These are phyloP conservation scores for Pammene fasciana DNA, from an alignment of 2,888 invertebrate genomes.

Conservation along the genomic window DNA sequence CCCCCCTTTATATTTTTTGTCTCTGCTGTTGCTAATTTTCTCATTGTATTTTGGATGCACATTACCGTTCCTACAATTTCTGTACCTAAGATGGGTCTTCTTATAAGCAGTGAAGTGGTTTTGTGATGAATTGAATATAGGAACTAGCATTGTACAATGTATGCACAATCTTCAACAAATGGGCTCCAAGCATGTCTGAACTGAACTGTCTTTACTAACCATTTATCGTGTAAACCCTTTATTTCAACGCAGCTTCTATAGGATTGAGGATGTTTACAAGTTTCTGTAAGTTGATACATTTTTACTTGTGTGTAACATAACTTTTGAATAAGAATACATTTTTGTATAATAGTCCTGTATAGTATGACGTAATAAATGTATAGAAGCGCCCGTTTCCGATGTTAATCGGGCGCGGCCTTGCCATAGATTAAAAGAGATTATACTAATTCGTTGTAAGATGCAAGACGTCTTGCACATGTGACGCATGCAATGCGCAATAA, in stretches of 20 bases:
- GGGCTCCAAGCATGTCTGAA: slow-evolving; percentile 4
- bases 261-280: slow-evolving; percentile 75
- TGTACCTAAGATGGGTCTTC: background rate
- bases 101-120: too few relatives aligned
- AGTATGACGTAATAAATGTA: slow-evolving; percentile 5
- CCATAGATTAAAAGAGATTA: slow-evolving; percentile 58
- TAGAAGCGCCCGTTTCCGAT: background rate
- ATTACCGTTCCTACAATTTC: background rate
- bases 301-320: background rate
- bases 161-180: background rate
- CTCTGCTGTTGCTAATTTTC: background rate
- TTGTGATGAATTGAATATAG: slow-evolving; percentile 1
- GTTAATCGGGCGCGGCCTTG: slow-evolving; percentile 54
- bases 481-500: slow-evolving; percentile 4
- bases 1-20: background rate
- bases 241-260: slow-evolving; percentile 62
- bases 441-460: slow-evolving; percentile 56
- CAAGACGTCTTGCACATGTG: slow-evolving; percentile 23
- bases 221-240: slow-evolving; percentile 45
- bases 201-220: slow-evolving; percentile 14
- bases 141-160: background rate
- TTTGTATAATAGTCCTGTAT: background rate
- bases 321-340: background rate
- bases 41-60: too few relatives aligned
- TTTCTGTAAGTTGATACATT: slow-evolving; percentile 66